Evolutionary conservation across 1,140 invertebrate species (phyloP), one percentile per base, ranked within the genome.

Genomic region (Rhopalosiphum padi): DNA sequence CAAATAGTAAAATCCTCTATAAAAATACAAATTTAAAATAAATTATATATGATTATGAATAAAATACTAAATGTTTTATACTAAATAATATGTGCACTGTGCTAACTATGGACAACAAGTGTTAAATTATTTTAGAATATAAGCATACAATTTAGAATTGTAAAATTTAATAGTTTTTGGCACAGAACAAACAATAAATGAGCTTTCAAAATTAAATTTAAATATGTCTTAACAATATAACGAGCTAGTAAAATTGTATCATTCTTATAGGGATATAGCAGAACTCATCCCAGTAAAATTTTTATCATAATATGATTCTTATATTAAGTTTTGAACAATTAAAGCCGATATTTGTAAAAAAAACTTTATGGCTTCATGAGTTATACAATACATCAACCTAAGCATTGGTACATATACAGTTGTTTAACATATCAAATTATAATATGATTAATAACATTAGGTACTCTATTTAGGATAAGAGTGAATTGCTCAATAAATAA

Each of bases 1-100:
- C 35, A 87, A 88, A 48, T 46, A 48, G 43, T 22, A 85, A 41
- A 9, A 30, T 88, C 2, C 21, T 88, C 48, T 88, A n/a, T 88
- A 87, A 87, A 87, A 87, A 85, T 85, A 85, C 23, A 85, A 43
- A 25, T 85, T 85, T 85, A 41, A 85, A 85, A 35, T 85, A 85
- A 85, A 43, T 48, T 46, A 11, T 37, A 82, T 87, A 46, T 18
- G 15, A n/a, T 46, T 48, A 87, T 87, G 48, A 48, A 46, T 18
- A 46, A 87, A 48, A 46, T 48, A 48, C 8, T 46, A 46, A 46
- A 87, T 87, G 46, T 18, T 7, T 48, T 18, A 48, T 87, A 48
- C 85, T 21, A n/a, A 87, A 46, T 87, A 46, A 30, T 87, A 46
- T 87, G 43, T 87, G 25, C 43, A 87, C 85, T 87, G 85, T 46